phyloP scores from a whole-genome alignment of 1,140 invertebrate species.

The Drosophila teissieri region DNA sequence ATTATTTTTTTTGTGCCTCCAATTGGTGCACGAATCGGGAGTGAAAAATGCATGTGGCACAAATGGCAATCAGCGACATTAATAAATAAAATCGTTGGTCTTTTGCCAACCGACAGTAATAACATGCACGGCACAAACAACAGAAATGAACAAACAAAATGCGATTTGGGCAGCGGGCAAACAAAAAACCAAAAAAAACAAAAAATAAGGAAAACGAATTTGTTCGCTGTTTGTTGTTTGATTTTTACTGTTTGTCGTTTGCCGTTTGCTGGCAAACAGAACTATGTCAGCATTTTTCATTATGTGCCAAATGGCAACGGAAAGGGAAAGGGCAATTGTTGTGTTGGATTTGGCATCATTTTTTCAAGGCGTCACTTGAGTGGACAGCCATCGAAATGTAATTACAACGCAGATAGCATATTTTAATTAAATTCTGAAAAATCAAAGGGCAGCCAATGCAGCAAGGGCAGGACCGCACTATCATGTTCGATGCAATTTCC shows the following conservation, averaged over 20 bases:
- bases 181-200: conserved; percentile 8
- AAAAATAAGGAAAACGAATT: conserved; percentile 12
- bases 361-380: conserved; percentile 34
- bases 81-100: conserved; percentile 70
- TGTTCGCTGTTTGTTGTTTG: conserved; percentile 35
- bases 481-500: conserved; percentile 9
- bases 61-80: conserved; percentile 66
- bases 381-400: conserved; percentile 43
- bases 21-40: conserved; percentile 3
- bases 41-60: conserved; percentile 54
- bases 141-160: conserved; percentile 52
- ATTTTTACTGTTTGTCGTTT: conserved; percentile 15
- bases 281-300: conserved; percentile 59
- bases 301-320: conserved; percentile 26
- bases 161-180: conserved; percentile 23
- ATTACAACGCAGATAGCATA: conserved; percentile 35
- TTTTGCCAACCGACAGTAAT: conserved; percentile 64
- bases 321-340: conserved; percentile 42
- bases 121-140: conserved; percentile 47
- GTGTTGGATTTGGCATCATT: conserved; percentile 19
- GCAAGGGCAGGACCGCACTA: conserved; percentile 2
- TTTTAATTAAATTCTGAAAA: conserved; percentile 40
- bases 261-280: conserved; percentile 54
- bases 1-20: background rate
- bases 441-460: conserved; percentile 6